Evolutionary conservation across 1,140 invertebrate species (phyloP).

Genomic region (Holotrichia oblita): DNA sequence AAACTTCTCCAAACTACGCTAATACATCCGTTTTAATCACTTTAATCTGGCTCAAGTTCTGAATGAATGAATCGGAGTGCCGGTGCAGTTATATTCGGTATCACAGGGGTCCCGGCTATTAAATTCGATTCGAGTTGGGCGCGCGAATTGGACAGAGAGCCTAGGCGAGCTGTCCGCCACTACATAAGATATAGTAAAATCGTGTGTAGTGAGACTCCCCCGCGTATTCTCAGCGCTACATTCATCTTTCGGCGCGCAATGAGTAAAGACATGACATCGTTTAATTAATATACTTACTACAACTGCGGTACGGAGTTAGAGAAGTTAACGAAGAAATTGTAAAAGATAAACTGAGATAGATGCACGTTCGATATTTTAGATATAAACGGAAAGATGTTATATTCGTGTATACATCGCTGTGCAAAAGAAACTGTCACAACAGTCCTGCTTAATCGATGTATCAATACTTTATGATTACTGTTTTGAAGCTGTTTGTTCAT

Average conservation of each 20-base stretch:
- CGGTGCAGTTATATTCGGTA: background rate
- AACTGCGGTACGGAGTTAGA: background rate
- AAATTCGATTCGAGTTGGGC: slow-evolving; percentile 8
- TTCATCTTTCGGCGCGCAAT: background rate
- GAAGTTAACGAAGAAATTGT: background rate
- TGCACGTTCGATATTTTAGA: background rate
- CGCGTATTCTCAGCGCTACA: background rate
- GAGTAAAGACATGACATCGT: background rate
- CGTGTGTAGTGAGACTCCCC: slow-evolving; percentile 9
- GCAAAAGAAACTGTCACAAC: background rate
- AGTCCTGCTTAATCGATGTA: too few relatives aligned
- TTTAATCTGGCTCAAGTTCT: background rate
- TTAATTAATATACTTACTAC: background rate
- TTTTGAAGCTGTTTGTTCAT: too few relatives aligned
- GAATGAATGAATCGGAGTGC: slow-evolving; percentile 4
- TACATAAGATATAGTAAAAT: background rate
- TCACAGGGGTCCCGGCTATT: background rate
- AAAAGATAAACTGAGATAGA: background rate
- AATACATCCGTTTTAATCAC: background rate
- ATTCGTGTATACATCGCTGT: background rate
- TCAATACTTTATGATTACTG: too few relatives aligned
- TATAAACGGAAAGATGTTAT: background rate
- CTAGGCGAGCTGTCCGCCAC: background rate
- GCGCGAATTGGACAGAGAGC: background rate
- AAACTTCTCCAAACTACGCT: too few relatives aligned